Percentiles rank a stretch among this genome's conserved stretches.
These are phyloP conservation scores for Cyrtodaria siliqua DNA, from an alignment of 2,888 invertebrate genomes.

Conservation along the genomic window DNA sequence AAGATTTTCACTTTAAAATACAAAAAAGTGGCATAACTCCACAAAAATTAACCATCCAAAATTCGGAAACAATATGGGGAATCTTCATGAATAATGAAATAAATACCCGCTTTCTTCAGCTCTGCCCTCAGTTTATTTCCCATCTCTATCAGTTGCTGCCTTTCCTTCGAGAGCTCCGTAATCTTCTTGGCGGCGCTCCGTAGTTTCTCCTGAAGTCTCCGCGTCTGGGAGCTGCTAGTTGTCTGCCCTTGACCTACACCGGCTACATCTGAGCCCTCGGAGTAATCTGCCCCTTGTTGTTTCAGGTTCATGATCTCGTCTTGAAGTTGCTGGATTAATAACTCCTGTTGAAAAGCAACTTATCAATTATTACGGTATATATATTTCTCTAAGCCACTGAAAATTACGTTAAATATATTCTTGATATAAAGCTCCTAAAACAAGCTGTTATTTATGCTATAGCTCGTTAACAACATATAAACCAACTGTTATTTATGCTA, in stretches of 20 bases:
- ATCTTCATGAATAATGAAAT: too few species aligned
- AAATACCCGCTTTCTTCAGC: constrained; percentile 73
- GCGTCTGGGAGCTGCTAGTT: constrained; percentile 53
- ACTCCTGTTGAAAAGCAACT: constrained; percentile 73
- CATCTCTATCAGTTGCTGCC: constrained; percentile 84
- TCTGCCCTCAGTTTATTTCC: constrained; percentile 84
- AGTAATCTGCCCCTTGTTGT: constrained; percentile 59
- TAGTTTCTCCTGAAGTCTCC: constrained; percentile 77
- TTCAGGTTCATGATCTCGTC: constrained; percentile 81
- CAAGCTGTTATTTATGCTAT: too few species aligned
- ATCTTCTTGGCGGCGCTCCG: constrained; percentile 82
- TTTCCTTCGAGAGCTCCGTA: constrained; percentile 81
- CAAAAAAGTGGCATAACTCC: too few species aligned
- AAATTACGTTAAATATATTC: too few species aligned
- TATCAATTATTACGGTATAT: too few species aligned
- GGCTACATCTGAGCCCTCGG: constrained; percentile 24
- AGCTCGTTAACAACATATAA: too few species aligned
- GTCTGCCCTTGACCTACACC: constrained; percentile 28
- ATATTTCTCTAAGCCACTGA: too few species aligned
- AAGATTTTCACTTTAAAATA: too few species aligned
- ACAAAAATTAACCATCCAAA: too few species aligned
- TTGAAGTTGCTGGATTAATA: constrained; percentile 85
- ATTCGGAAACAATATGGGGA: too few species aligned
- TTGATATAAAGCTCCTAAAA: too few species aligned
- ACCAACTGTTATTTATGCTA: too few species aligned